Base-by-base conservation (phyloP, 2,888 invertebrate genomes). In the Hofmannophila pseudospretella region DNA sequence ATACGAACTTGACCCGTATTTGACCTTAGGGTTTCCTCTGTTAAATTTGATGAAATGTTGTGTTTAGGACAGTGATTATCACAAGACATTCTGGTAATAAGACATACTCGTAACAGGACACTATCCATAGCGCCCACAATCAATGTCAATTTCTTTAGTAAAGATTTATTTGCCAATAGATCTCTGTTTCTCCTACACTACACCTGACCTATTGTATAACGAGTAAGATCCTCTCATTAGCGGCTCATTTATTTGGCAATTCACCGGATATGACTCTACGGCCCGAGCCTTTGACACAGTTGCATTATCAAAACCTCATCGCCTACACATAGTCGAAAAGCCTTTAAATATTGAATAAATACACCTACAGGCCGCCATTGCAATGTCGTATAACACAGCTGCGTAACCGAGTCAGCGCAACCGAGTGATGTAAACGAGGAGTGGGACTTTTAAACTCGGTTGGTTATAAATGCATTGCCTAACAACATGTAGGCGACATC, bases 401-500 rank as follows among this genome's bases (percentile, higher is more conserved):
- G 33, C 43, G 48, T 50, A 43, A 46, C 58, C 47, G 45, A 34
- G 39, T 28, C 35, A 23, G 31, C 42, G 39, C 20, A 36, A 36
- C 38, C 39, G 22, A 25, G 38, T 28, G 29, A 7, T 25, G 26
- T 31, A 26, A 41, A 46, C 44, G 39, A 36, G 37, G 38, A 46
- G 43, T 25, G 39, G 27, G 47, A 34, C 58, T 58, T 45, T 57
- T 53, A 34, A 51, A 70, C 46, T 65, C 41, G 32, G 58, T 41
- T 45, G 63, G 54, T 42, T 71, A 51, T 47, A 47, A 55, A 54
- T 69, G 67, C 69, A 72, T 82, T 82, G 74, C 78, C 60, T 67
- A 79, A 80, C 61, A 73, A 44, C 67, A 70, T 67, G 82, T 82
- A 77, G 77, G 79, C 68, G 75, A 60, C 52, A 54, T 60, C 59